Evolutionary conservation across 2,113 vertebrate species (phyloP).

Genomic region (Labeo rohita): DNA sequence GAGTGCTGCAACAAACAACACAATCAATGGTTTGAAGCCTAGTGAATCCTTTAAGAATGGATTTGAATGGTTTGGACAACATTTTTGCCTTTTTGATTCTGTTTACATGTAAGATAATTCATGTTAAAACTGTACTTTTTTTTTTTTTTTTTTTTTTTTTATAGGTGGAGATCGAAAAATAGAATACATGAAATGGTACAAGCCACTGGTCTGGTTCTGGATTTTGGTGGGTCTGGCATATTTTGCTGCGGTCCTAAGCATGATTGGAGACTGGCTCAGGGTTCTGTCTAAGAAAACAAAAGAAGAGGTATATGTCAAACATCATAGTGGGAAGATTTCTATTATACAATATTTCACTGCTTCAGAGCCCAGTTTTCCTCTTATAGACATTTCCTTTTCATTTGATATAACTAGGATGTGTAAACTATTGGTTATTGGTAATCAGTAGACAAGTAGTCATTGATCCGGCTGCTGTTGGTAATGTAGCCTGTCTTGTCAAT

Average conservation of each 20-base stretch:
- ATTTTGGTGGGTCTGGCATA: slow-evolving; percentile 97
- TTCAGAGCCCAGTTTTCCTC: neutral
- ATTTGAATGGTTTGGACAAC: too few relatives aligned
- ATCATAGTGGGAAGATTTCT: neutral
- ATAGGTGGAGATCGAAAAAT: slow-evolving; percentile 89
- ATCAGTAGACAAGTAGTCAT: neutral
- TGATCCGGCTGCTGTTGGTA: neutral
- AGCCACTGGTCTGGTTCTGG: slow-evolving; percentile 97
- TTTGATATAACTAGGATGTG: neutral
- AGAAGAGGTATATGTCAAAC: slow-evolving; percentile 86
- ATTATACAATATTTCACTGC: neutral
- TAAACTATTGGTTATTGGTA: neutral
- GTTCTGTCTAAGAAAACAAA: slow-evolving; percentile 98
- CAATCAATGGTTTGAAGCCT: neutral
- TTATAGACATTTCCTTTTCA: neutral
- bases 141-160: too few relatives aligned
- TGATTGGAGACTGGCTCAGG: slow-evolving; percentile 98
- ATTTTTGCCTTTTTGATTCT: neutral
- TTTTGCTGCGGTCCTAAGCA: slow-evolving; percentile 97
- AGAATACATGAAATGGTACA: slow-evolving; percentile 93
- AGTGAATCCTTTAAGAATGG: too few relatives aligned
- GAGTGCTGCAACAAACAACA: neutral
- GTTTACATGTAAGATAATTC: neutral
- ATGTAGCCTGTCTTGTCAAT: neutral
- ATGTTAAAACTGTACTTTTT: neutral